phyloP scores from a whole-genome alignment of 1,140 invertebrate genomes.

The Pararge aegeria region DNA sequence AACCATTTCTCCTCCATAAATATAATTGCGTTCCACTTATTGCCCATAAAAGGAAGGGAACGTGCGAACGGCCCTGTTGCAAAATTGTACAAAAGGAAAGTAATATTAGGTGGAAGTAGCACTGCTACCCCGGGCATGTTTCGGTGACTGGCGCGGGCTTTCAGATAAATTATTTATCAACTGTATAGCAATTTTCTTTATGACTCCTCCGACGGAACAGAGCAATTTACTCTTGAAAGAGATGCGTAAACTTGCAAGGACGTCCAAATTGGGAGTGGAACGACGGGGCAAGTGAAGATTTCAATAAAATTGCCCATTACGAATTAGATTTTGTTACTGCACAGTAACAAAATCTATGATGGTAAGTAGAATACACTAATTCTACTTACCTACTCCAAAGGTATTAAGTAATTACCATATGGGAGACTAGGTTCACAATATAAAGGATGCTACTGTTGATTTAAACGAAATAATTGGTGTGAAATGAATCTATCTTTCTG shows the following conservation, averaged over 20 bases:
- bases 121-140: slow-evolving; percentile 62
- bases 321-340: background rate
- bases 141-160: slow-evolving; percentile 75
- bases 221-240: slow-evolving; percentile 77
- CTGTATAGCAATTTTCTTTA: slow-evolving; percentile 80
- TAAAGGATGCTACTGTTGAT: too few relatives aligned
- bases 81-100: slow-evolving; percentile 79
- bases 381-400: too few relatives aligned
- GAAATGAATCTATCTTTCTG: too few relatives aligned
- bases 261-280: slow-evolving; percentile 68
- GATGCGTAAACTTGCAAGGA: slow-evolving; percentile 77
- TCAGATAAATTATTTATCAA: slow-evolving; percentile 80
- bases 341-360: too few relatives aligned
- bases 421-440: too few relatives aligned
- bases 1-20: slow-evolving; percentile 73
- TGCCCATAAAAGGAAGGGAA: slow-evolving; percentile 76
- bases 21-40: slow-evolving; percentile 79
- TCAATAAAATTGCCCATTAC: slow-evolving; percentile 5
- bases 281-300: slow-evolving; percentile 55
- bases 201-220: slow-evolving; percentile 75
- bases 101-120: slow-evolving; percentile 76
- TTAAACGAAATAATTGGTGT: too few relatives aligned
- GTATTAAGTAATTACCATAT: too few relatives aligned
- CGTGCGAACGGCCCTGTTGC: slow-evolving; percentile 74
- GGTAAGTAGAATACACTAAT: too few relatives aligned